Conservation (phyloP, 2,113 vertebrate species). For the Thalassarche chlororhynchos region DNA sequence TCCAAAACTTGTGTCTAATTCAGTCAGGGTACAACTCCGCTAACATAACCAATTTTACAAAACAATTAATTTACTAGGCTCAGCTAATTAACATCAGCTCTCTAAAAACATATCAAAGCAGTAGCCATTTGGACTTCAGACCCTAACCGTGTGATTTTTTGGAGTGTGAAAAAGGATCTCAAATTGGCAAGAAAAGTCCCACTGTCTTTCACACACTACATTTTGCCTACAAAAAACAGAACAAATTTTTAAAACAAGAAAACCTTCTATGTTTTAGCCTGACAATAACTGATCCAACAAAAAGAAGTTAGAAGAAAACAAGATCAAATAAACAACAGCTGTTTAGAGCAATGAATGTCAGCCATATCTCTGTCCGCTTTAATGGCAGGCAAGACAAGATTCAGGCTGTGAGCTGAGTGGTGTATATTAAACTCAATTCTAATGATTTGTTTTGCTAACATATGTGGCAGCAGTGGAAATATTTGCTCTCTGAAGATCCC, state of each 20-base stretch:
- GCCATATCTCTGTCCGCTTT: background rate
- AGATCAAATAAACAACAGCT: background rate
- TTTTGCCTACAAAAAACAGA: background rate
- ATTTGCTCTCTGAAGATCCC: background rate
- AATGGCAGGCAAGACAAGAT: background rate
- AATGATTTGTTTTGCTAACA: background rate
- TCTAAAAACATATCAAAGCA: background rate
- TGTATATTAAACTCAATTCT: background rate
- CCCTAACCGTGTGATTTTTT: background rate
- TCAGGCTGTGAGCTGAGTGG: background rate
- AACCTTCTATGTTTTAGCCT: background rate
- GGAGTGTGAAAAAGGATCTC: background rate
- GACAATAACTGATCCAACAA: background rate
- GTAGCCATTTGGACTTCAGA: background rate
- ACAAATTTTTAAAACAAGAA: background rate
- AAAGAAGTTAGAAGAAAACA: background rate
- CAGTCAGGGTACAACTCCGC: background rate
- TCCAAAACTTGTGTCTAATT: background rate
- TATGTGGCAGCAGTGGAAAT: background rate
- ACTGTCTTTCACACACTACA: background rate
- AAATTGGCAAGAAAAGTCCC: background rate
- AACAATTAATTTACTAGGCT: background rate
- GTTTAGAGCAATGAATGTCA: background rate
- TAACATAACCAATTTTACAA: background rate
- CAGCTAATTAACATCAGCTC: background rate